Conservation (phyloP, 2,797 vertebrate species). For the Sorex maritimensis region DNA sequence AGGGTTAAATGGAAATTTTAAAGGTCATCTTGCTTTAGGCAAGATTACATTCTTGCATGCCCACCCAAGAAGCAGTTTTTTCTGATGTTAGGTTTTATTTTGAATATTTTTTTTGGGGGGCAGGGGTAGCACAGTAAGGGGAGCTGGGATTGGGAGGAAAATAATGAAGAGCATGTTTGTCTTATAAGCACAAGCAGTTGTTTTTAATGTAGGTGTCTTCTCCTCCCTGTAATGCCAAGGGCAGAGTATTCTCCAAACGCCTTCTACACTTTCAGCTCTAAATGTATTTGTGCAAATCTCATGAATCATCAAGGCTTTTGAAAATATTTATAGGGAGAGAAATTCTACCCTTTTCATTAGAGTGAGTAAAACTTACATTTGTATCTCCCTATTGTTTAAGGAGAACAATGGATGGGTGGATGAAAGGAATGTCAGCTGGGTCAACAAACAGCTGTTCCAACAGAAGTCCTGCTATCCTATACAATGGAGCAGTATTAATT, state of each 20-base stretch:
- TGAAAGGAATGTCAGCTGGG: slow-evolving; percentile 84
- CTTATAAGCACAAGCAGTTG: slow-evolving; percentile 75
- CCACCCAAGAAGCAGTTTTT: slow-evolving; percentile 81
- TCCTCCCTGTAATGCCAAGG: slow-evolving; percentile 72
- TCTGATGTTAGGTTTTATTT: slow-evolving; percentile 74
- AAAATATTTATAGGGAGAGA: slow-evolving; percentile 83
- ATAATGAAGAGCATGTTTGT: slow-evolving; percentile 70
- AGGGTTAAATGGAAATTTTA: slow-evolving; percentile 76
- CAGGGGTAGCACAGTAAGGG: neutral
- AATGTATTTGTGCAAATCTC: slow-evolving; percentile 84
- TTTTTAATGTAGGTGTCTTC: slow-evolving; percentile 77
- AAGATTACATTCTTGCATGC: slow-evolving; percentile 64
- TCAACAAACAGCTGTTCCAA: slow-evolving; percentile 85
- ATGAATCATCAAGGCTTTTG: slow-evolving; percentile 86
- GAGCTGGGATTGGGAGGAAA: slow-evolving; percentile 2
- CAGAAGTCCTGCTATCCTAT: slow-evolving; percentile 66
- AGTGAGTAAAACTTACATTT: slow-evolving; percentile 85
- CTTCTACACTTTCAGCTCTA: slow-evolving; percentile 78
- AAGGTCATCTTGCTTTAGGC: slow-evolving; percentile 73
- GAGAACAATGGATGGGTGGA: slow-evolving; percentile 78
- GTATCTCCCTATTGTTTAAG: slow-evolving; percentile 76
- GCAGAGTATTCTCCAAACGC: slow-evolving; percentile 72
- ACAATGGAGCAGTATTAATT: slow-evolving; percentile 55
- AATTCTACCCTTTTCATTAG: slow-evolving; percentile 87
- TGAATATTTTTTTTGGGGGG: neutral